Evolutionary conservation across 2,888 invertebrate species (phyloP).

Genomic region (Rambutsinella grinnellia): DNA sequence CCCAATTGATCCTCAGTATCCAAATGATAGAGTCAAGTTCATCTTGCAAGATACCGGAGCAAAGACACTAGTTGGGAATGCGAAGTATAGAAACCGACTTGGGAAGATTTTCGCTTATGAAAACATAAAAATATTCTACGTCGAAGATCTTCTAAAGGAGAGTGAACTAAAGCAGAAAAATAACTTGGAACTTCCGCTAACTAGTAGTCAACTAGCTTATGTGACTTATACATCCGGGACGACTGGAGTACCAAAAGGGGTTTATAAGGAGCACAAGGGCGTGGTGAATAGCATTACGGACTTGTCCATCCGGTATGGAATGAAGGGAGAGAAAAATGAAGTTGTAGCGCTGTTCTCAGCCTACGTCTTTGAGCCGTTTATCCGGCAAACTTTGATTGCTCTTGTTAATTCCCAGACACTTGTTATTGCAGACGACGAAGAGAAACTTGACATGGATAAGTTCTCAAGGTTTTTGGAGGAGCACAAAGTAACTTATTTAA

Average conservation of each 20-base stretch:
- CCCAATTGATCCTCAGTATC: slow-evolving; percentile 82
- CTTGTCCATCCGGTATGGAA: slow-evolving; percentile 1
- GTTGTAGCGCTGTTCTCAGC: slow-evolving; percentile 16
- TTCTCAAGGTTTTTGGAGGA: slow-evolving; percentile 6
- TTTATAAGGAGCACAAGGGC: background rate
- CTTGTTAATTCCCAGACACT: slow-evolving; percentile 19
- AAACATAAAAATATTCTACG: background rate
- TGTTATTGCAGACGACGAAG: slow-evolving; percentile 11
- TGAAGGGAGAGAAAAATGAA: slow-evolving; percentile 9
- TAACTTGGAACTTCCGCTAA: background rate
- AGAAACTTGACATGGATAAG: slow-evolving; percentile 11
- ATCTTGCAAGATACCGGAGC: slow-evolving; percentile 83
- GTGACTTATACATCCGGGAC: slow-evolving; percentile 68
- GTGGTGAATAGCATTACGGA: slow-evolving; percentile 23
- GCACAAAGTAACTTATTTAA: slow-evolving; percentile 17
- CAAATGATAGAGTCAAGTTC: slow-evolving; percentile 80
- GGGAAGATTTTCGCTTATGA: background rate
- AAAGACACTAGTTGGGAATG: slow-evolving; percentile 77
- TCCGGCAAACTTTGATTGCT: slow-evolving; percentile 25
- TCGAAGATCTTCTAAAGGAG: background rate
- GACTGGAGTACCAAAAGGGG: slow-evolving; percentile 28
- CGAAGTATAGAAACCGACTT: slow-evolving; percentile 68
- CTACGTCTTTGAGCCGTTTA: slow-evolving; percentile 25
- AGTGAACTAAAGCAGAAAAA: background rate
- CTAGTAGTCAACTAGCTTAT: slow-evolving; percentile 1